Base-by-base conservation (phyloP, 2,113 vertebrate species). In the Saimiri boliviensis region DNA sequence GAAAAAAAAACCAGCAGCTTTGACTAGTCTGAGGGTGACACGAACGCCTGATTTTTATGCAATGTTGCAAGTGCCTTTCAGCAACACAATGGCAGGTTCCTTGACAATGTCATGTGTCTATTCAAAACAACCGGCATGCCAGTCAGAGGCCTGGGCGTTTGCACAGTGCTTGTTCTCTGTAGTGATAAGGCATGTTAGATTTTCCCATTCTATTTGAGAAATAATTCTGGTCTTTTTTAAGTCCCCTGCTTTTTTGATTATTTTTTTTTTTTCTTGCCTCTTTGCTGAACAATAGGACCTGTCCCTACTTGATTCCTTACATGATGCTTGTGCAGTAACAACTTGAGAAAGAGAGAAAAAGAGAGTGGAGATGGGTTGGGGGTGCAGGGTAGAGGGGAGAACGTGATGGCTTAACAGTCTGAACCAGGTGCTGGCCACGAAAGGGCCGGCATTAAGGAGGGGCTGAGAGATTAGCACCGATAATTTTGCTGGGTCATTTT, bases 91-190 rank as follows among this genome's bases (percentile, higher is more conserved):
- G 79, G 97, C 63, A 97, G 97, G 93, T 77, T 95, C 98, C 96
- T 97, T 84, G 95, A 56, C 97, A 90, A 83, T 81, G 98, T 86
- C 98, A 92, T 91, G 87, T 35, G 10, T 89, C 96, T 97, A 97
- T 87, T 97, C 97, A 96, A 89, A 94, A 87, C 96, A 98, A 91
- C 97, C 86, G 6, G 97, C 94, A 30, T 77, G 98, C 97, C 98
- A 97, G 97, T 98, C 97, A 97, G 81, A 68, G 96, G 97, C 96
- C 97, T 93, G n/a, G 96, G 52, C 92, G 45, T 96, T 66, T 40
- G 98, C 97, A 47, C 97, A 74, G 82, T 37, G 76, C 97, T 91
- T 93, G 95, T 95, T 97, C 98, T 91, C 96, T 0, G 30, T 66
- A 19, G 97, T 92, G 76, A 97, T 63, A 52, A 98, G 98, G 80